A percentile compares a stretch with the other conserved stretches of the same genome.
phyloP scores from a whole-genome alignment of 2,113 vertebrate species.

The Fulica atra region DNA sequence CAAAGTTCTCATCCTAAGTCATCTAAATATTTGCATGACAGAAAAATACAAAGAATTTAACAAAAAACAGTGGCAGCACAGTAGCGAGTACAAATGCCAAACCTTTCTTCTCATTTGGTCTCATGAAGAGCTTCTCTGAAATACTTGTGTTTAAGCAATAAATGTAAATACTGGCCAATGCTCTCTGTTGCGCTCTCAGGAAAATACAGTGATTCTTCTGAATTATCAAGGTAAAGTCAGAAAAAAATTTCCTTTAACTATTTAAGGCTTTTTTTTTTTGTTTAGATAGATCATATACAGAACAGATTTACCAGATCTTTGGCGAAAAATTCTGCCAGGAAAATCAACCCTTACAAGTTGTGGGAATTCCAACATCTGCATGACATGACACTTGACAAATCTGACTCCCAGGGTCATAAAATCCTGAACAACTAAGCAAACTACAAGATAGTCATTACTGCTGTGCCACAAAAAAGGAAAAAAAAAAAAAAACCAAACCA shows the following conservation, averaged over 20 bases:
- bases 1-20: background rate
- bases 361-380: background rate
- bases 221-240: background rate
- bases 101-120: background rate
- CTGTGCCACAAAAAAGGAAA: background rate
- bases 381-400: background rate
- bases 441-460: background rate
- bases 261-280: background rate
- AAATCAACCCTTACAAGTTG: background rate
- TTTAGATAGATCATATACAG: background rate
- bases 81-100: constrained; percentile 50
- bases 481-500: background rate
- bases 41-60: constrained; percentile 28
- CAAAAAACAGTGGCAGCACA: constrained; percentile 35
- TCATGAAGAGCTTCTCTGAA: background rate
- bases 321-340: background rate
- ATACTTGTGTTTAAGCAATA: background rate
- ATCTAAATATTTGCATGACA: constrained; percentile 68
- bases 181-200: background rate
- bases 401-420: background rate
- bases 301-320: background rate
- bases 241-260: background rate
- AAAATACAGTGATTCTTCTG: background rate
- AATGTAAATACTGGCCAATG: background rate
- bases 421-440: background rate